A percentile compares a stretch with the other conserved stretches of the same genome.
phyloP scores from a whole-genome alignment of 2,797 vertebrate genomes.

The Chelonia mydas region DNA sequence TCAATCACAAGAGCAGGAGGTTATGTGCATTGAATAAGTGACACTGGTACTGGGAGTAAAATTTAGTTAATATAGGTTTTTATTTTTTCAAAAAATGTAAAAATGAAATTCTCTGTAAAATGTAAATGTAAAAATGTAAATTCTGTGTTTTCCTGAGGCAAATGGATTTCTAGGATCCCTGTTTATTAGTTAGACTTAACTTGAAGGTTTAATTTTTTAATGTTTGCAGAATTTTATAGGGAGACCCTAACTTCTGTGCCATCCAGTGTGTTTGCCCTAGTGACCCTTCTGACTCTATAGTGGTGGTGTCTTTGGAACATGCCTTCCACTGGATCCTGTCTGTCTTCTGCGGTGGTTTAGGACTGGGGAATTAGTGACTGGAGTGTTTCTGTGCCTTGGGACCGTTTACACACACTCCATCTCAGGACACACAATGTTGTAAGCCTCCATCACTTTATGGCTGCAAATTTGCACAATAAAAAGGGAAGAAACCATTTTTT shows the following conservation, averaged over 20 bases:
- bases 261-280: too few species aligned
- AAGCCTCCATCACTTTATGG: neutral
- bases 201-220: too few species aligned
- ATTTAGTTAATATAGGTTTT: neutral
- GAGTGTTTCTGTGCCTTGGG: neutral
- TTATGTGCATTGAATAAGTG: neutral
- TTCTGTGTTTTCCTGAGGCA: neutral
- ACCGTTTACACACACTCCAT: neutral
- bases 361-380: neutral
- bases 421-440: neutral
- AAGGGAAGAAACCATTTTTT: neutral
- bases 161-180: neutral
- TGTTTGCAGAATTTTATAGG: too few species aligned
- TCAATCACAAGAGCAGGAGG: neutral
- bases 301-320: too few species aligned
- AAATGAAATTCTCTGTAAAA: neutral
- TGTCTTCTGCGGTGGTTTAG: neutral
- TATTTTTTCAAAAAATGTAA: neutral
- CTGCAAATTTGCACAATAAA: neutral
- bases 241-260: too few species aligned
- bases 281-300: too few species aligned
- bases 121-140: neutral
- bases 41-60: neutral
- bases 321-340: too few species aligned
- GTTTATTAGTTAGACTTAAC: too few species aligned